Conservation (phyloP, 2,113 vertebrate genomes). For the Cololabis saira region DNA sequence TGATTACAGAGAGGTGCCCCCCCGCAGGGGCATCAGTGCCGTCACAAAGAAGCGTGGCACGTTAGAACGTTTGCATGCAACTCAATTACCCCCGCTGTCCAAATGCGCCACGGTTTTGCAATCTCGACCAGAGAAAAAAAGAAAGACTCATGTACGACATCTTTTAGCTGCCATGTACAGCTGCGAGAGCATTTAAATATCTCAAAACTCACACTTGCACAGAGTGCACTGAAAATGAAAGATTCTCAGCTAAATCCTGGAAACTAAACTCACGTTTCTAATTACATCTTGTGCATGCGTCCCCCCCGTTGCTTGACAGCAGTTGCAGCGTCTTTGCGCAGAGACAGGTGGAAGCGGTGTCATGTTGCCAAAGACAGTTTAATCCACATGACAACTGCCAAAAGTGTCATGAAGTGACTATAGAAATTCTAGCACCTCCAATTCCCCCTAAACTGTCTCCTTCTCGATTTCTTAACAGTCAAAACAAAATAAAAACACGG, state of each 20-base stretch:
- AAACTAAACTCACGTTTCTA: constrained; percentile 17
- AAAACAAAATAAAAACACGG: no score
- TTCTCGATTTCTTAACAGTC: no score
- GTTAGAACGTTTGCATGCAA: constrained; percentile 46
- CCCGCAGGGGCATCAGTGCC: not conserved
- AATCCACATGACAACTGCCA: not conserved
- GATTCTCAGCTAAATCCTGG: not conserved
- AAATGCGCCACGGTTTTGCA: constrained; percentile 2
- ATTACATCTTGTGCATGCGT: constrained; percentile 10
- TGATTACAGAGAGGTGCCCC: constrained; percentile 26
- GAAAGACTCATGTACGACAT: no score
- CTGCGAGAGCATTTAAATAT: not conserved
- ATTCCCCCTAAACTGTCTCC: no score
- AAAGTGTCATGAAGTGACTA: no score
- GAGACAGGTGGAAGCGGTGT: constrained; percentile 24
- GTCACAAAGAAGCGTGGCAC: constrained; percentile 43
- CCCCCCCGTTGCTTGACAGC: constrained; percentile 48
- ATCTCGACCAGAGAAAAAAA: no score
- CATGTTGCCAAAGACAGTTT: constrained; percentile 24
- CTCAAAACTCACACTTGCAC: not conserved
- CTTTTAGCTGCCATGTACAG: not conserved
- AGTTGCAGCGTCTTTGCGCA: constrained; percentile 5
- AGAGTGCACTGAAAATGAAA: not conserved
- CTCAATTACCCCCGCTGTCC: constrained; percentile 17
- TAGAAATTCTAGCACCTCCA: no score